Evolutionary conservation across 2,113 vertebrate species (phyloP), one percentile per base, ranked within the genome.

Genomic region (Balaenoptera acutorostrata): DNA sequence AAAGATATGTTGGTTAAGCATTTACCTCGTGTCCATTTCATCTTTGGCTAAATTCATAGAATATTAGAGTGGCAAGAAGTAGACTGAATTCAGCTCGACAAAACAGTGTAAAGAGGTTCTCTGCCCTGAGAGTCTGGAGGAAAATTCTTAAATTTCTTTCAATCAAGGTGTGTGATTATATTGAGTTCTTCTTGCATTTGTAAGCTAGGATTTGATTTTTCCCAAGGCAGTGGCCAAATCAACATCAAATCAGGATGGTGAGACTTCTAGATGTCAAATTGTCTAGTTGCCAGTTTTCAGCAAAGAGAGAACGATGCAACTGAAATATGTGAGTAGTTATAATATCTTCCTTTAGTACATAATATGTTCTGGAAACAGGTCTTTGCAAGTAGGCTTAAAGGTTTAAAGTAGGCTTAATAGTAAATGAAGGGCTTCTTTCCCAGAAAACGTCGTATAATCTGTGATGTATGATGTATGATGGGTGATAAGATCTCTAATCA

Each of bases 391-490:
- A 57, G 77, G 12, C 49, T 36, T 80, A 33, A 94, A 69, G 17
- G 20, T 66, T 84, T 95, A 84, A 92, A 95, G 33, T 18, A 71
- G 15, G 57, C 33, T 68, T 71, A 59, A 52, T 82, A 78, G 29
- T 75, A 88, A 96, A 33, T 75, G 20, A 96, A 74, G 41, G 55
- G 25, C 39, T 95, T 91, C 27, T 86, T 71, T 80, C 83, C 75
- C 17, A 80, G 55, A 69, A 61, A 94, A 85, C 27, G 41, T 39
- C 0, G 17, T 52, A 74, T 55, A 84, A 59, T 52, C 27, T 78
- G 94, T 93, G 68, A 85, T 75, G 55, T 36, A 23, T 15, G 61
- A 85, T 44, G 15, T 3, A 2, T 63, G 55, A 21, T 57, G 55
- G 55, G 18, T 57, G n/a, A 44, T 85, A 83, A 39, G 39, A 66